A percentile compares a stretch with the other conserved stretches of the same genome.
These are phyloP conservation scores for Archivesica marissinica DNA, from an alignment of 1,140 invertebrate genomes.

Conservation along the genomic window DNA sequence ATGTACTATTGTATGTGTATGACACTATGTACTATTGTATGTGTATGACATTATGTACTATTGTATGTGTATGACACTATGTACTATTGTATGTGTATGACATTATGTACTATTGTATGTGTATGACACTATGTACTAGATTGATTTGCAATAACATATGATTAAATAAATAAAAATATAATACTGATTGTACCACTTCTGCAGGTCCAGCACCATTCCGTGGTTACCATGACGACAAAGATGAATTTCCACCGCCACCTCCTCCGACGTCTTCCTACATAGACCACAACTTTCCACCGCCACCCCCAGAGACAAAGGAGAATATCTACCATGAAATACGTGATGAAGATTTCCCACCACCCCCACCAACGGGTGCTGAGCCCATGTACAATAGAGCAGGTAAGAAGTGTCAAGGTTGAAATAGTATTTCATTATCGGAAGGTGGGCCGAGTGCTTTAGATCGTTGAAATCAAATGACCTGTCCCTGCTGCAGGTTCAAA, in stretches of 20 bases:
- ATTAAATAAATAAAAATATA: background rate
- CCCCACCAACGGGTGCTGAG: conserved; percentile 64
- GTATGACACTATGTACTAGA: background rate
- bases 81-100: background rate
- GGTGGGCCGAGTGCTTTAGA: no score
- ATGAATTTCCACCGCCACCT: conserved; percentile 74
- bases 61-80: background rate
- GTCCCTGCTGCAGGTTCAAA: no score
- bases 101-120: background rate
- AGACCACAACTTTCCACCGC: conserved; percentile 65
- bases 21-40: no score
- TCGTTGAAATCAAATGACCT: no score
- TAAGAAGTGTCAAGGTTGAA: background rate
- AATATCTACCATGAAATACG: conserved; percentile 64
- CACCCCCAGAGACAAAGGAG: conserved; percentile 58
- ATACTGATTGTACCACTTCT: background rate
- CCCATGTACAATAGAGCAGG: conserved; percentile 14
- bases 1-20: no score
- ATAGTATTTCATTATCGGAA: no score
- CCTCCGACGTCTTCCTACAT: conserved; percentile 62
- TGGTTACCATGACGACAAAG: conserved; percentile 54
- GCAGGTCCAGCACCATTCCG: conserved; percentile 28
- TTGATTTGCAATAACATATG: background rate
- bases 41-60: no score
- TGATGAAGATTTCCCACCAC: conserved; percentile 67